Conservation (phyloP, 2,113 vertebrate genomes). For the Poeciliopsis prolifica region DNA sequence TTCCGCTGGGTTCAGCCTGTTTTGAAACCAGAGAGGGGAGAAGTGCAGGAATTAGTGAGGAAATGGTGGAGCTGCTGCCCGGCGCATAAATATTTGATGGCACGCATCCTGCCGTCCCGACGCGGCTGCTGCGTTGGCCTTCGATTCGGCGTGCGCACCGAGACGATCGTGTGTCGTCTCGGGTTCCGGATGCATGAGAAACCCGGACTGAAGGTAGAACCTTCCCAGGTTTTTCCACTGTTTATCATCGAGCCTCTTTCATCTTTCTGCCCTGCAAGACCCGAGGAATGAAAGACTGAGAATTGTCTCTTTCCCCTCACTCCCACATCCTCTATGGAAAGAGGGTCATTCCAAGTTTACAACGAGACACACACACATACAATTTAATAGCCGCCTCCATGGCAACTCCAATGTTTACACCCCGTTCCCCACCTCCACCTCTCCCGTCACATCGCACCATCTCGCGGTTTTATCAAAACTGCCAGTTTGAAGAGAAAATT, state of each 20-base stretch:
- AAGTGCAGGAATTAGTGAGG: conserved; percentile 42
- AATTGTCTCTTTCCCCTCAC: conserved; percentile 62
- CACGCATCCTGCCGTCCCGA: conserved; percentile 6
- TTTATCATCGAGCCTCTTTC: conserved; percentile 54
- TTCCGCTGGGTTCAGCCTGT: conserved; percentile 68
- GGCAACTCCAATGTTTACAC: conserved; percentile 65
- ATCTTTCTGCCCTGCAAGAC: conserved; percentile 40
- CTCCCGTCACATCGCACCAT: conserved; percentile 48
- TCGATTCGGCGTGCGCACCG: conserved; percentile 13
- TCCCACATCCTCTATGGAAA: conserved; percentile 79
- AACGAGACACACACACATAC: conserved; percentile 40
- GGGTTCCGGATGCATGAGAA: not conserved
- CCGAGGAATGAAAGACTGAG: conserved; percentile 39
- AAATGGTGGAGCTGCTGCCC: conserved; percentile 50
- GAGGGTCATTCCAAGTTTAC: conserved; percentile 64
- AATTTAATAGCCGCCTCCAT: conserved; percentile 51
- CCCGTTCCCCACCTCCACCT: conserved; percentile 29
- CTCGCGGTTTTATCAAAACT: conserved; percentile 74
- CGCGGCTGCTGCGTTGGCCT: conserved; percentile 19
- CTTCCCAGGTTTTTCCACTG: conserved; percentile 29
- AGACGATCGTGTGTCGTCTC: conserved; percentile 6
- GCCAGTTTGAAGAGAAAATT: conserved; percentile 67
- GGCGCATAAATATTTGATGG: conserved; percentile 36
- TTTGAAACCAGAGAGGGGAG: conserved; percentile 41
- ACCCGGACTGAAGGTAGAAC: conserved; percentile 3